Evolutionary conservation across 2,888 invertebrate species (phyloP).

Genomic region (Melanotus villosus): DNA sequence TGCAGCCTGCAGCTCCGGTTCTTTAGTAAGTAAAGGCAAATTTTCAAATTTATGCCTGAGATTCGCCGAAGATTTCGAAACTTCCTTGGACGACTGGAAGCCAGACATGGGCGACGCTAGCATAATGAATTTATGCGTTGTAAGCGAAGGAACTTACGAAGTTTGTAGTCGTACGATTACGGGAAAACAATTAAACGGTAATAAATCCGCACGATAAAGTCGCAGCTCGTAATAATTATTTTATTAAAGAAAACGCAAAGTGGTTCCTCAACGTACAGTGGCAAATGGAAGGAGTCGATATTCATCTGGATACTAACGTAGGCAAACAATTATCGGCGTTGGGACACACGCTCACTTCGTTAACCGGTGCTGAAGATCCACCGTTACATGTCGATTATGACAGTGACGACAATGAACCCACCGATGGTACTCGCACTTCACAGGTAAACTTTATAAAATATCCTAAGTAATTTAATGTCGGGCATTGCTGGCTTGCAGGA

Average conservation of each 20-base stretch:
- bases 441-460: no score
- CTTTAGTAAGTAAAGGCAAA: constrained; percentile 93
- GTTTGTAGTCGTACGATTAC: constrained; percentile 95
- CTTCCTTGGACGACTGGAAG: constrained; percentile 97
- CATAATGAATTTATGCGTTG: constrained; percentile 93
- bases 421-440: constrained; percentile 74
- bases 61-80: constrained; percentile 98
- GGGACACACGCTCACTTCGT: constrained; percentile 95
- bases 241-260: constrained; percentile 87
- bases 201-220: no score
- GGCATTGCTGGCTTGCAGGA: no score
- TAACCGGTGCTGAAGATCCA: constrained; percentile 89
- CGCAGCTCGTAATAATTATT: not conserved
- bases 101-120: constrained; percentile 85
- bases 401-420: constrained; percentile 83
- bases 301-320: constrained; percentile 95
- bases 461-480: no score
- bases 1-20: constrained; percentile 93
- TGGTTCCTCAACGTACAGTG: constrained; percentile 98
- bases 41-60: constrained; percentile 93
- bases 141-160: constrained; percentile 99
- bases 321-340: constrained; percentile 95
- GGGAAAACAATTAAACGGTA: constrained; percentile 83
- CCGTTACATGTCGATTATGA: constrained; percentile 75
- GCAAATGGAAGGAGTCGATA: constrained; percentile 99